Evolutionary conservation across 2,888 invertebrate species (phyloP).

Genomic region (Taphrorychus bicolor): DNA sequence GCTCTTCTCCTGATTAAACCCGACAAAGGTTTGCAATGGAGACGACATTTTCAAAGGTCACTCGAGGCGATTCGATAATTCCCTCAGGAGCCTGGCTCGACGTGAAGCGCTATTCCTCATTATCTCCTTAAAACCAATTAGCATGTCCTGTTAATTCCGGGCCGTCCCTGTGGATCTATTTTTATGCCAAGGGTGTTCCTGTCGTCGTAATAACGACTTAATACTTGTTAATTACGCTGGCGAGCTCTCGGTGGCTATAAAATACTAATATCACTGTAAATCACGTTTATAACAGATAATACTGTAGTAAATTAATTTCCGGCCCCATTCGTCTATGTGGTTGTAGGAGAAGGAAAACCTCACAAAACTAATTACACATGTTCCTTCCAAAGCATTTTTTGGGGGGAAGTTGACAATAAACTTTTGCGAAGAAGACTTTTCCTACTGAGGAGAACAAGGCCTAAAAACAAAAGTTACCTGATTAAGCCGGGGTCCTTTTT

Average conservation of each 20-base stretch:
- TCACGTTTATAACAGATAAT: constrained; percentile 45
- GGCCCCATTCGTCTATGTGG: not conserved
- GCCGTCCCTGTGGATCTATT: constrained; percentile 43
- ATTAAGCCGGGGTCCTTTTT: not conserved
- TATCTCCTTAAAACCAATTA: constrained; percentile 48
- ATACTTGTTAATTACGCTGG: constrained; percentile 49
- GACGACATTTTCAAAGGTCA: constrained; percentile 47
- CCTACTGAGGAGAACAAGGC: too few species aligned
- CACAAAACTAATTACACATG: too few species aligned
- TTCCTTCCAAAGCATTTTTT: too few species aligned
- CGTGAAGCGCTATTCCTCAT: constrained; percentile 36
- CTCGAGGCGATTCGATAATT: constrained; percentile 31
- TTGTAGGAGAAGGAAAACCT: too few species aligned
- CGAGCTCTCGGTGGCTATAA: constrained; percentile 47
- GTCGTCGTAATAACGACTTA: constrained; percentile 47
- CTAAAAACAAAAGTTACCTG: not conserved
- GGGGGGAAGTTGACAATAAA: too few species aligned
- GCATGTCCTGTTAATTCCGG: constrained; percentile 45
- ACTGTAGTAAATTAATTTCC: constrained; percentile 15
- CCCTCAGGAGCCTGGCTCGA: constrained; percentile 24
- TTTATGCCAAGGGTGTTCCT: constrained; percentile 44
- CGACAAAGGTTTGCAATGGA: constrained; percentile 46
- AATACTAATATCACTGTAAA: constrained; percentile 47
- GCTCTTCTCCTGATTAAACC: constrained; percentile 45
- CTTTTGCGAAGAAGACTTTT: too few species aligned